Conservation (phyloP, 2,113 vertebrate genomes). For the Macquaria ambigua region DNA sequence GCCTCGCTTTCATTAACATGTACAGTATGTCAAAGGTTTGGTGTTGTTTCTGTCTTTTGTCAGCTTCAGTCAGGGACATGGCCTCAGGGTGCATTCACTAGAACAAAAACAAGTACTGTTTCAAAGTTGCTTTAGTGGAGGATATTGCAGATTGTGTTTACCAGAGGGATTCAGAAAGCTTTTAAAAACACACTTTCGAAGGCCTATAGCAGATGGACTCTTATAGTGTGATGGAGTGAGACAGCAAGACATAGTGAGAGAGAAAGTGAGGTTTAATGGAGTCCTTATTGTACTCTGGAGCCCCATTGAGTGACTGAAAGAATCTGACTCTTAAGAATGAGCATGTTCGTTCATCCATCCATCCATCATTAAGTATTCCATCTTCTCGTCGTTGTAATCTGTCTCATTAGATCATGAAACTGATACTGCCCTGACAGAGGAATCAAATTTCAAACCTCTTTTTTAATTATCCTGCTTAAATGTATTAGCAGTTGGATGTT, state of each 20-base stretch:
- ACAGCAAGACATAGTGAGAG: slow-evolving; percentile 29
- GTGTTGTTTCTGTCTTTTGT: slow-evolving; percentile 4
- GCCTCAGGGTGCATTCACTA: neutral
- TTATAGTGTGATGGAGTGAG: slow-evolving; percentile 30
- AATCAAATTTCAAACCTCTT: slow-evolving; percentile 39
- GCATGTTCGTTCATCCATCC: slow-evolving; percentile 23
- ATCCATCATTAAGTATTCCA: slow-evolving; percentile 31
- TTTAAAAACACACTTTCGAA: slow-evolving; percentile 53
- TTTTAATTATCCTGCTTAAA: slow-evolving; percentile 31
- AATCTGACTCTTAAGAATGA: slow-evolving; percentile 42
- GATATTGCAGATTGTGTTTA: slow-evolving; percentile 27
- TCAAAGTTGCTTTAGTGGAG: neutral
- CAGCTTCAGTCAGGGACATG: neutral
- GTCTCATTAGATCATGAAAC: slow-evolving; percentile 36
- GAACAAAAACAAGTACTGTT: neutral
- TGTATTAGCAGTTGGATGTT: slow-evolving; percentile 20
- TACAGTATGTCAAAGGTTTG: slow-evolving; percentile 11
- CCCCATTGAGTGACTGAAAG: slow-evolving; percentile 45
- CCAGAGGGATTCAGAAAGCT: slow-evolving; percentile 52
- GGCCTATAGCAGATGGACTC: slow-evolving; percentile 26
- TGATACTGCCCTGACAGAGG: slow-evolving; percentile 22
- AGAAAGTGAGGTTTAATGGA: slow-evolving; percentile 64
- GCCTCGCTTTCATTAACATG: neutral
- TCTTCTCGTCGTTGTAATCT: slow-evolving; percentile 2
- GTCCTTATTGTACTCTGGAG: slow-evolving; percentile 62